phyloP scores from a whole-genome alignment of 2,113 vertebrate genomes.

The Oxyura jamaicensis region DNA sequence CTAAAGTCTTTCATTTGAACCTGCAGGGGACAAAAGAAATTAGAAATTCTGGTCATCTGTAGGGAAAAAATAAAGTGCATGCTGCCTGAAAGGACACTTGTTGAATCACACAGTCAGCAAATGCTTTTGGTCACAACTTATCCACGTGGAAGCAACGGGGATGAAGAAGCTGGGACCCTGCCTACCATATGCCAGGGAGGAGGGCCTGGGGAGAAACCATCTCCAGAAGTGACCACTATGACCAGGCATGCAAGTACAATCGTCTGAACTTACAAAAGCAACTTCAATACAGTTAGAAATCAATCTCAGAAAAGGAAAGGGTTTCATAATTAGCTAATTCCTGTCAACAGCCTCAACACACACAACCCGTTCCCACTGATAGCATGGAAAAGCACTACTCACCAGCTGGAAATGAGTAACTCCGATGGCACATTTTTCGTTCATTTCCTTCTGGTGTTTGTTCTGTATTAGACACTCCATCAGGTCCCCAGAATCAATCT shows the following conservation, averaged over 20 bases:
- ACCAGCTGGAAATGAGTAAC: constrained; percentile 99
- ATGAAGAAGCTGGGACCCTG: not conserved
- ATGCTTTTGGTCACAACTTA: not conserved
- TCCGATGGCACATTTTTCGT: constrained; percentile 94
- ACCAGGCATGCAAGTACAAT: not conserved
- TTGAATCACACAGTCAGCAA: not conserved
- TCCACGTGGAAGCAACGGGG: not conserved
- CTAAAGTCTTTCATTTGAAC: constrained; percentile 98
- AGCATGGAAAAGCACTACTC: constrained; percentile 29
- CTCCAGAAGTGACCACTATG: not conserved
- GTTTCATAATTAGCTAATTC: not conserved
- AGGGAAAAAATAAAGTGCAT: not conserved
- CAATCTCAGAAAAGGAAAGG: not conserved
- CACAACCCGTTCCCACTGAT: not conserved
- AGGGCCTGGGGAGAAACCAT: not conserved
- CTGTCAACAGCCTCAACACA: not conserved
- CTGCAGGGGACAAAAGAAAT: constrained; percentile 66
- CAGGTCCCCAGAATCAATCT: constrained; percentile 94
- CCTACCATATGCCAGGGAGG: not conserved
- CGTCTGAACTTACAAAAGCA: not conserved
- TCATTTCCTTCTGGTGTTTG: constrained; percentile 99
- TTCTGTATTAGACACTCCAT: constrained; percentile 98
- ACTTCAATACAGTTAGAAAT: not conserved
- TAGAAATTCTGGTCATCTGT: not conserved
- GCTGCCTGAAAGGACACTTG: not conserved